Evolutionary conservation across 2,797 vertebrate species (phyloP), one percentile per base, ranked within the genome.

Genomic region (Melopsittacus undulatus): DNA sequence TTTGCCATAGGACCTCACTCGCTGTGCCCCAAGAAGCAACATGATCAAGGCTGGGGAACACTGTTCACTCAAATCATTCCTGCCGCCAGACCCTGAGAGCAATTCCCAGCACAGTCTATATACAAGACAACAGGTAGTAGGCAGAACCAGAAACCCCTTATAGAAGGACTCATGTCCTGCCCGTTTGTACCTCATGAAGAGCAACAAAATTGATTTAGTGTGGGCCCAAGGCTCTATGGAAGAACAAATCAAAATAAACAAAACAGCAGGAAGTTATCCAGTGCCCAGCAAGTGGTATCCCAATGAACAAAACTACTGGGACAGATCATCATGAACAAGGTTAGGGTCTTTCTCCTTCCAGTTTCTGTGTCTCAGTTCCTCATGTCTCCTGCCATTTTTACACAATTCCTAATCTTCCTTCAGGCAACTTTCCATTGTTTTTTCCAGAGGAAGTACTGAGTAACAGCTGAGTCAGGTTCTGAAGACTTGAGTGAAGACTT

Each of bases 381-480:
- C 24, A 6, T 69, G 40, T 49, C n/a, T 92, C 74, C 67, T 88
- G 51, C 9, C 46, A 61, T 91, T 91, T 94, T 88, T 67, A 67
- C 27, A 90, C 56, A 63, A 8, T 64, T 11, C 18, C 34, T 52
- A 52, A 40, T 61, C 51, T 69, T 87, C 12, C 16, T 92, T 82
- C 4, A 10, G 51, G 61, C 51, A 89, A 87, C 70, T 91, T 91
- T 91, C 80, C 77, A 68, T 32, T 38, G 43, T 11, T 89, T 90
- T 91, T 92, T 70, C 67, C 83, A 9, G 5, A 84, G 74, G 85
- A 96, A 86, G 8, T 83, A 94, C 85, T 82, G 94, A 94, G 83
- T 90, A 96, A 92, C 83, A 90, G 80, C 87, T 92, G 94, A 95
- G 87, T 96, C 87, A 94, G 54, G 40, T 89, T 94, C 52, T 92